Evolutionary conservation across 2,888 invertebrate species (phyloP), one percentile per base, ranked within the genome.

Genomic region (Girardia tigrina): DNA sequence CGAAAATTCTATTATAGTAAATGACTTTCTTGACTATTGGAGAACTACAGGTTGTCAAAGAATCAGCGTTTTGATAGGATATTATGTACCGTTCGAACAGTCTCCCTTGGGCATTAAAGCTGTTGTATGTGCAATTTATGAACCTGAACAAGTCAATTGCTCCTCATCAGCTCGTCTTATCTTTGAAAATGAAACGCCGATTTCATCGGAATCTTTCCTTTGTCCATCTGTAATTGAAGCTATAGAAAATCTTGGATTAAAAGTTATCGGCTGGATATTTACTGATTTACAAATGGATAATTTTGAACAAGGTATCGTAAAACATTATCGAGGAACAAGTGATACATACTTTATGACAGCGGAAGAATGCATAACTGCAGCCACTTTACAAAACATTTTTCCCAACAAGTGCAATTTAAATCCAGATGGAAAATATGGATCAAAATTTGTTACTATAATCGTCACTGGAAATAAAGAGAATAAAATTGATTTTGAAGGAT

Each of bases 401-500:
- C 92, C 92, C 6, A 95, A 92, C 87, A 8, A 12, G 6, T 70
- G 20, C 70, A 70, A 20, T n/a, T 70, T n/a, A 20, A 70, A 20
- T 42, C 14, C 29, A n/a, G 16, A 12, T 12, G 73, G 73, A 4
- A 6, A 42, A 12, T 73, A 42, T 42, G 97, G 95, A 73, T 97
- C 95, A 75, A 98, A 98, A 86, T 97, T 95, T 86, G 94, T 92
- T 78, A 98, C 98, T 16, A 91, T 98, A 78, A 93, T 94, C 84
- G 92, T 94, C 73, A 94, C 95, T 79, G 97, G 94, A 80, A 95
- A 97, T 86, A 88, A 88, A 80, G 88, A 82, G 86, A 89, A 92
- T 83, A 92, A 92, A 86, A 92, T 98, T 77, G 93, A 94, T 85
- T 93, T 97, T 90, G 94, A 95, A 85, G 98, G 97, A 42, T 98